Conservation (phyloP, 1,140 invertebrate species). For the Bombus consobrinus region DNA sequence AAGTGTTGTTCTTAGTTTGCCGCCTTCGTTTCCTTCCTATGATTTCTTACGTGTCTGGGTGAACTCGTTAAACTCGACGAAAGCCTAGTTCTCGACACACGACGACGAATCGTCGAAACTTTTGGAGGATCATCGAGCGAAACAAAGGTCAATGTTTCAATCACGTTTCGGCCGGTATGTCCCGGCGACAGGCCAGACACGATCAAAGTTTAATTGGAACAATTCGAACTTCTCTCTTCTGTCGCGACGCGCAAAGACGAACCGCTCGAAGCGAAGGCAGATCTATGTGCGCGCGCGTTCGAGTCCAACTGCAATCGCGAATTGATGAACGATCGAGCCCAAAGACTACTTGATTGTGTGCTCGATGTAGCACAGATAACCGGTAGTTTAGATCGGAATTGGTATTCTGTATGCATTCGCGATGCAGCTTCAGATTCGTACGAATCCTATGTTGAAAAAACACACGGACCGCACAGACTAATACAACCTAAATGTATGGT, state of each 20-base stretch:
- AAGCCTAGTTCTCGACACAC: not conserved
- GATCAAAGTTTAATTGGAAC: conserved; percentile 50
- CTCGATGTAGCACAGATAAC: conserved; percentile 36
- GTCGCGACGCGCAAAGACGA: not conserved
- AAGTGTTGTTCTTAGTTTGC: not conserved
- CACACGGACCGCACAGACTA: not conserved
- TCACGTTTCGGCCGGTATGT: not conserved
- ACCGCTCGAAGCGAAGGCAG: not conserved
- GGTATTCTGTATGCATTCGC: conserved; percentile 2
- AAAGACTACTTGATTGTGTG: not conserved
- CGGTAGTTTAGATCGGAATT: not conserved
- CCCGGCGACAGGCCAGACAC: not conserved
- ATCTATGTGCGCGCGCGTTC: conserved; percentile 1
- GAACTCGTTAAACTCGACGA: conserved; percentile 37
- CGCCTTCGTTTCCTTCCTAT: not conserved
- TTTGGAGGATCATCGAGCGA: conserved; percentile 19
- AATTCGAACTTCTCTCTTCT: conserved; percentile 9
- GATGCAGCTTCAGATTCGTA: not conserved
- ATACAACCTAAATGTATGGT: not conserved
- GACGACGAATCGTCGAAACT: conserved; percentile 24
- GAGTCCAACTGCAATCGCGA: not conserved
- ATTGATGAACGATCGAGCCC: conserved; percentile 14
- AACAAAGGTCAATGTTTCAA: conserved; percentile 32
- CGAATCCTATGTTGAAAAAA: not conserved
- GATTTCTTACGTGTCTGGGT: conserved; percentile 1